Percentiles rank a stretch among this genome's conserved stretches.
These are phyloP conservation scores for Mycteria americana DNA, from an alignment of 2,797 vertebrate species.

Conservation along the genomic window DNA sequence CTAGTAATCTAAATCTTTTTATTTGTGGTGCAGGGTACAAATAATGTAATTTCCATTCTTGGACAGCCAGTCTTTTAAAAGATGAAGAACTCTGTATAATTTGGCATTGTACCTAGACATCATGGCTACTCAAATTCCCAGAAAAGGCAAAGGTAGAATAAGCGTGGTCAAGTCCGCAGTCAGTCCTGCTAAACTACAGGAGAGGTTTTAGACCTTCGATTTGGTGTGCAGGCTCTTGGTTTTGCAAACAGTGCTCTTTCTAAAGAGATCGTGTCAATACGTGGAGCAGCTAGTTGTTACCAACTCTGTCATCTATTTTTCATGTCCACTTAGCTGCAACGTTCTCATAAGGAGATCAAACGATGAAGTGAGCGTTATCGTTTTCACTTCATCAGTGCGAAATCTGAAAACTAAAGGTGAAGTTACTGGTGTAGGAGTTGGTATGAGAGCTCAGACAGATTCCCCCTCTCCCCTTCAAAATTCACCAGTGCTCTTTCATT, in stretches of 20 bases:
- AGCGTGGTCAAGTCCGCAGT: accelerated
- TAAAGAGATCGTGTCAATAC: accelerated
- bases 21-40: not conserved
- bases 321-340: not conserved
- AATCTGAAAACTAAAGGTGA: not conserved
- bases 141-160: not conserved
- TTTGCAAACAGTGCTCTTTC: not conserved
- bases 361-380: accelerated
- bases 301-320: accelerated
- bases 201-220: not conserved
- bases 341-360: accelerated
- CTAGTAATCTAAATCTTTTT: not conserved
- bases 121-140: not conserved
- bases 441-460: not conserved
- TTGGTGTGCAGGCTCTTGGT: not conserved
- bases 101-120: accelerated
- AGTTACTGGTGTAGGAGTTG: not conserved
- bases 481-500: accelerated
- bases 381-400: accelerated
- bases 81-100: accelerated
- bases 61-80: not conserved
- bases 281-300: not conserved
- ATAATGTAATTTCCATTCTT: accelerated
- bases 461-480: accelerated
- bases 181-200: not conserved